Evolutionary conservation across 2,113 vertebrate genomes (phyloP).

Genomic region (Edolisoma coerulescens): DNA sequence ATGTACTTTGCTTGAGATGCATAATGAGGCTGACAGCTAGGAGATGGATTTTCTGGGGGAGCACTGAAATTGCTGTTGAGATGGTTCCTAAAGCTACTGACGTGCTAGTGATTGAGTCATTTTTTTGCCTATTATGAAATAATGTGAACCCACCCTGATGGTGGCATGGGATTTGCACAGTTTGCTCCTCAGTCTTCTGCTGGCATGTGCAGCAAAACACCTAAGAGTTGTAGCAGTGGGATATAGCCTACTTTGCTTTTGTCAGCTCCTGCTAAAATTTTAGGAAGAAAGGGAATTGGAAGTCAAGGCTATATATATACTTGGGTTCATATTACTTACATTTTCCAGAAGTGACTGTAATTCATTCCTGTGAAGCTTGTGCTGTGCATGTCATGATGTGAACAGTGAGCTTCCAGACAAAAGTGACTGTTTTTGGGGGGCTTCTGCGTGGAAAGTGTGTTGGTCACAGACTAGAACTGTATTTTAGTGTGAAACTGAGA

Average conservation of each 20-base stretch:
- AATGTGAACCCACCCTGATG: not conserved
- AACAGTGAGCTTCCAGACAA: not conserved
- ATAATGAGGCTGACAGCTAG: not conserved
- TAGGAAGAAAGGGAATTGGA: not conserved
- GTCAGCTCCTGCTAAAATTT: not conserved
- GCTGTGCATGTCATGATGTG: fast-evolving
- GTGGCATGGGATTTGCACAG: not conserved
- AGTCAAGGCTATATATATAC: not conserved
- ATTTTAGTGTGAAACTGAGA: not conserved
- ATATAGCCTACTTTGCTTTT: not conserved
- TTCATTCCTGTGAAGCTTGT: not conserved
- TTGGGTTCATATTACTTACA: not conserved
- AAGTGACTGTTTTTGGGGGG: not conserved
- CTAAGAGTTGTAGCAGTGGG: not conserved
- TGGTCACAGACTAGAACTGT: not conserved
- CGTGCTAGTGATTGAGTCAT: not conserved
- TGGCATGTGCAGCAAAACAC: not conserved
- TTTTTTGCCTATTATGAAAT: not conserved
- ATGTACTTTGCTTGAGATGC: not conserved
- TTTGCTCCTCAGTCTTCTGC: not conserved
- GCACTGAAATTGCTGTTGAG: not conserved
- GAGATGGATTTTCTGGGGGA: not conserved
- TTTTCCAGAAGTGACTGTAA: not conserved
- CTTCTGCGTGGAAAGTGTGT: not conserved
- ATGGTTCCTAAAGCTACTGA: not conserved